Evolutionary conservation across 1,140 invertebrate genomes (phyloP).

Genomic region (Alviniconcha marisindica): DNA sequence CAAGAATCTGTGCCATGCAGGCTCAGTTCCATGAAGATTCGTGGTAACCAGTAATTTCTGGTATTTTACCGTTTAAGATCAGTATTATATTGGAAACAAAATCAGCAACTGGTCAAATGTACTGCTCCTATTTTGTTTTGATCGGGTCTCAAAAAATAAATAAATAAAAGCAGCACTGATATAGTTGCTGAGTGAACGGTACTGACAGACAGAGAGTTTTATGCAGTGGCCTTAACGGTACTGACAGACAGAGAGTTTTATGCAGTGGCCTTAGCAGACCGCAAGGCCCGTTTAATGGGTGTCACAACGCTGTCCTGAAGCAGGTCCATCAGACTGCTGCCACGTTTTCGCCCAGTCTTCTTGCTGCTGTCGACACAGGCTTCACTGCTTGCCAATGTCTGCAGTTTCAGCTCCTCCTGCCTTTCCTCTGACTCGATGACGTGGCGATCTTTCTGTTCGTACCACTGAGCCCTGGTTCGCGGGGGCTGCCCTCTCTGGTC

Average conservation of each 20-base stretch:
- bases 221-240: not conserved
- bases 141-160: too few species aligned
- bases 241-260: too few species aligned
- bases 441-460: constrained; percentile 16
- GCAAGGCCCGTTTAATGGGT: not conserved
- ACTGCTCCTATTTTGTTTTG: too few species aligned
- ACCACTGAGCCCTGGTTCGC: not conserved
- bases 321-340: not conserved
- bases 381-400: not conserved
- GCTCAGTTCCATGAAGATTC: too few species aligned
- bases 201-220: too few species aligned
- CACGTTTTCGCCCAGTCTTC: not conserved
- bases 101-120: too few species aligned
- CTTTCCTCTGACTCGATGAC: not conserved
- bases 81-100: too few species aligned
- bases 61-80: too few species aligned
- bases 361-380: not conserved
- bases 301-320: not conserved
- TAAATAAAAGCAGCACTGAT: too few species aligned
- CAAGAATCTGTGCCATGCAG: too few species aligned
- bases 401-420: constrained; percentile 12
- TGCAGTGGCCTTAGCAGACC: not conserved
- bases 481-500: not conserved
- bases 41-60: too few species aligned
- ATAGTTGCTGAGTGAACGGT: too few species aligned